These are phyloP conservation scores for Chorisops tibialis DNA, from an alignment of 2,888 invertebrate genomes.

Conservation along the genomic window DNA sequence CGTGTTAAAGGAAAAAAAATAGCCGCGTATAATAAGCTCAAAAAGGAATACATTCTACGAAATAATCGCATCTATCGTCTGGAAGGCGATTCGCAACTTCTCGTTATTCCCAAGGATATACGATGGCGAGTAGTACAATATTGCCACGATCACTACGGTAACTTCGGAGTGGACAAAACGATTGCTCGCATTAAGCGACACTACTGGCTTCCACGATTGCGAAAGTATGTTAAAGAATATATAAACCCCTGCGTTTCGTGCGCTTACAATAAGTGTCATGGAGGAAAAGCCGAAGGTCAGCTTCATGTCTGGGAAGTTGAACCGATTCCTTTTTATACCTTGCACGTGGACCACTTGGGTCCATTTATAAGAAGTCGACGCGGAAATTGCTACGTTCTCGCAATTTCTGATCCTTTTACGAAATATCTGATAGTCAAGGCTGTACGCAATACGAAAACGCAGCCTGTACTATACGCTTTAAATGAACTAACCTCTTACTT, in stretches of 20 bases:
- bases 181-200: too few species aligned
- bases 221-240: constrained; percentile 9
- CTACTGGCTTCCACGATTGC: too few species aligned
- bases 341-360: constrained; percentile 34
- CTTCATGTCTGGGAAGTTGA: constrained; percentile 24
- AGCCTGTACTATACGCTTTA: constrained; percentile 31
- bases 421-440: constrained; percentile 30
- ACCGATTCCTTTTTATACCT: constrained; percentile 29
- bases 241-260: constrained; percentile 33
- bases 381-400: constrained; percentile 27
- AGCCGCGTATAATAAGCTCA: too few species aligned
- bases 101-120: too few species aligned
- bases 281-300: constrained; percentile 28
- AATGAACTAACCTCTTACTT: constrained; percentile 34
- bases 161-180: too few species aligned
- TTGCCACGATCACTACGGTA: too few species aligned
- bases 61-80: too few species aligned
- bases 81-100: too few species aligned
- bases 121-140: too few species aligned
- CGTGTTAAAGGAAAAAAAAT: too few species aligned
- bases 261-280: constrained; percentile 31
- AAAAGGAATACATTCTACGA: too few species aligned
- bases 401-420: constrained; percentile 30
- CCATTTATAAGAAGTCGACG: constrained; percentile 33
- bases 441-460: constrained; percentile 31